These are phyloP conservation scores for Cephus pygmeus DNA, from an alignment of 2,888 invertebrate genomes.

Conservation along the genomic window DNA sequence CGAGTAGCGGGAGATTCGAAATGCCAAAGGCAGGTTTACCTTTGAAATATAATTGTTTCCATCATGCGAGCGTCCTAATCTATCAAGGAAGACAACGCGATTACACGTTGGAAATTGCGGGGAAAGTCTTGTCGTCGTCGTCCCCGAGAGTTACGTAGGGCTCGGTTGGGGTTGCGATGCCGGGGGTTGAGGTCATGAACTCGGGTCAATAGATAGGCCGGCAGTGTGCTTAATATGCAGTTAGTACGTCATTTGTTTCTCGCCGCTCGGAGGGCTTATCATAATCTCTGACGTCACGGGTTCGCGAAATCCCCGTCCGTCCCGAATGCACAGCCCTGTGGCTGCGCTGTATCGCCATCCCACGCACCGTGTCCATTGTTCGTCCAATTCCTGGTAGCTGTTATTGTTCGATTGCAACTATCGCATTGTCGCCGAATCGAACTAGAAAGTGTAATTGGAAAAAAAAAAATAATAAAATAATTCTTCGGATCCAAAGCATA, in stretches of 20 bases:
- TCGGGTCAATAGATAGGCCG: conserved; percentile 33
- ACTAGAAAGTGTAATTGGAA: neutral
- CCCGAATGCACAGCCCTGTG: neutral
- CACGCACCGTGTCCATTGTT: neutral
- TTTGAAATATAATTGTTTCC: conserved; percentile 34
- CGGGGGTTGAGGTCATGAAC: conserved; percentile 18
- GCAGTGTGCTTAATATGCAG: conserved; percentile 47
- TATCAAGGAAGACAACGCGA: conserved; percentile 48
- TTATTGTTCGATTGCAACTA: neutral
- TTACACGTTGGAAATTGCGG: conserved; percentile 34
- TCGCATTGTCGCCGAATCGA: neutral
- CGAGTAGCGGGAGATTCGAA: neutral
- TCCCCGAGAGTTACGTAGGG: conserved; percentile 17
- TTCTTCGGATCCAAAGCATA: too few relatives aligned
- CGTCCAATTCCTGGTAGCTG: neutral
- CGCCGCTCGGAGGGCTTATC: conserved; percentile 45
- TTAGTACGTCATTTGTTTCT: conserved; percentile 55
- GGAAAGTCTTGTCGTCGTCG: conserved; percentile 37
- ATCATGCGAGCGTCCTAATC: conserved; percentile 40
- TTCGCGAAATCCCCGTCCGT: conserved; percentile 14
- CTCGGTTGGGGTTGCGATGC: neutral
- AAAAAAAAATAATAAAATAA: too few relatives aligned
- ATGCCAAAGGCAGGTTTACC: neutral
- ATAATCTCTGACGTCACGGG: conserved; percentile 42
- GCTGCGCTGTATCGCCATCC: neutral